phyloP scores from a whole-genome alignment of 2,113 vertebrate species.

The Scophthalmus maximus region DNA sequence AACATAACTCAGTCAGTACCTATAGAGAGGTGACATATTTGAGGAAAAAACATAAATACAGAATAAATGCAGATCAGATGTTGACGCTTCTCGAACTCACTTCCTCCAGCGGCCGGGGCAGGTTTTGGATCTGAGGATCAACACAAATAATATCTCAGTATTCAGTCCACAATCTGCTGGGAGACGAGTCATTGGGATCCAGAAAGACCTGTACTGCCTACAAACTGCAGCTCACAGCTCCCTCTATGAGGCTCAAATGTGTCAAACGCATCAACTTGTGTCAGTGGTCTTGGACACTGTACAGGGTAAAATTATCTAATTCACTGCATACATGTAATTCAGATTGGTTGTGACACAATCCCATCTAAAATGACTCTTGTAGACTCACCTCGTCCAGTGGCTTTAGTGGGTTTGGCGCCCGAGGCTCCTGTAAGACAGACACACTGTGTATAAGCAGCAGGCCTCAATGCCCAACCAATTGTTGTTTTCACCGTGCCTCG shows the following conservation, averaged over 20 bases:
- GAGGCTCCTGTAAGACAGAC: background rate
- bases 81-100: too few relatives aligned
- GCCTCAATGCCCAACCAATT: background rate
- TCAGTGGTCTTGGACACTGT: too few relatives aligned
- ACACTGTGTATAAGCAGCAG: background rate
- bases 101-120: background rate
- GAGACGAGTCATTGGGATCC: background rate
- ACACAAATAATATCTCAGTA: background rate
- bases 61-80: too few relatives aligned
- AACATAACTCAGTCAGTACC: too few relatives aligned
- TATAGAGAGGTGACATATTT: too few relatives aligned
- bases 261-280: background rate
- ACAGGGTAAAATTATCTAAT: too few relatives aligned
- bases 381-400: background rate
- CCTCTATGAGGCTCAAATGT: background rate
- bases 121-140: background rate
- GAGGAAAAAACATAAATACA: too few relatives aligned
- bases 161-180: background rate
- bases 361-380: background rate
- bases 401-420: background rate
- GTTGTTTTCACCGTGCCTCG: background rate
- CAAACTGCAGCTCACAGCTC: background rate
- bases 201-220: background rate
- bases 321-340: too few relatives aligned
- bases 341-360: too few relatives aligned